Base-by-base conservation (phyloP, 2,113 vertebrate species). In the Anoplopoma fimbria region DNA sequence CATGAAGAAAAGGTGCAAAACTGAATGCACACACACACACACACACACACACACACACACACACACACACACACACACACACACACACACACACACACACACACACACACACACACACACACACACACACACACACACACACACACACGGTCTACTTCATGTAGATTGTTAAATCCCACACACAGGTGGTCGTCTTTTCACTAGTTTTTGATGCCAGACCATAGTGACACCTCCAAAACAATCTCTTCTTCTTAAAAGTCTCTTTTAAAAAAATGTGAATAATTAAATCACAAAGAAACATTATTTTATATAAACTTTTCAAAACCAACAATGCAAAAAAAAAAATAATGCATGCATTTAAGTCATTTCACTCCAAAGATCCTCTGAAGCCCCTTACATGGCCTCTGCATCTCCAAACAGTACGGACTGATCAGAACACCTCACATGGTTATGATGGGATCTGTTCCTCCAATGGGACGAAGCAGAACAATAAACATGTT, bases 401-500 rank as follows among this genome's bases (percentile, higher is more conserved):
- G 17, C 34, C 49, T 73, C 17, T 45, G 38, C 78, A 70, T 57
- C 68, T 70, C 86, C 45, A 45, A 69, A 64, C 67, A 55, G 42
- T n/a, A 45, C 62, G 42, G 42, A 21, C 51, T 14, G 19, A 91
- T 49, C 69, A 82, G 70, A 58, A 71, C 76, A 68, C 69, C 79
- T 83, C 82, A 69, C 62, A 73, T 2, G 21, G 71, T 74, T 83
- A 72, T 75, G 87, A 87, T 81, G 58, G 70, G 64, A 81, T 81
- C 31, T 25, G 27, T 61, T 57, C 58, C 79, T 79, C 64, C 69
- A 42, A 67, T 79, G 86, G 87, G 85, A 91, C 69, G 19, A 19
- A 70, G 69, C 77, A 74, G 29, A 82, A 90, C 84, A 80, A 85
- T 82, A 86, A 91, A 91, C 88, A 89, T 89, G 89, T 90, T 90